These are phyloP conservation scores for Myiozetetes cayanensis DNA, from an alignment of 2,113 vertebrate genomes.

Conservation along the genomic window DNA sequence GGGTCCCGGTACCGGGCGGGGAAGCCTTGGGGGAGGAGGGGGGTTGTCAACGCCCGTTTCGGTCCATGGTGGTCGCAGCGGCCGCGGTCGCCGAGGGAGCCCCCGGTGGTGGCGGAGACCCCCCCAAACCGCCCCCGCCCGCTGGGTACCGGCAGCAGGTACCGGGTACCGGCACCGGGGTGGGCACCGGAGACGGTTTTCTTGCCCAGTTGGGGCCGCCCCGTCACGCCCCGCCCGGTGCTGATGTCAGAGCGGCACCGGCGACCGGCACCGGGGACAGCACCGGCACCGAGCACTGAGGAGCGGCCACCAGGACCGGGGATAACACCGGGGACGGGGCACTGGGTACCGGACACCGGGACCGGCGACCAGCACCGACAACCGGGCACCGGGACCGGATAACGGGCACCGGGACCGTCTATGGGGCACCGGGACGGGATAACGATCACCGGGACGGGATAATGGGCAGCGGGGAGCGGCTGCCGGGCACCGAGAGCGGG, in stretches of 20 bases:
- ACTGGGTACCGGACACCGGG: background rate
- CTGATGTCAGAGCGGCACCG: background rate
- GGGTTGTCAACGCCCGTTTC: background rate
- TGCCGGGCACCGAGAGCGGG: background rate
- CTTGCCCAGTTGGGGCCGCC: background rate
- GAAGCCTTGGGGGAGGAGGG: background rate
- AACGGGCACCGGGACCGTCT: background rate
- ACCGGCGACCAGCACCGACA: background rate
- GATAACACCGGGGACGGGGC: background rate
- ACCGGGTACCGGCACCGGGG: background rate
- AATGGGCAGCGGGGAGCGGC: no score
- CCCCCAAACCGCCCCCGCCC: background rate
- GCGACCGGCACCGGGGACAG: background rate
- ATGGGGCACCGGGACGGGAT: background rate
- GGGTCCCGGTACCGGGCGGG: background rate
- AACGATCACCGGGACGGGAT: background rate
- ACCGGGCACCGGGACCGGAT: background rate
- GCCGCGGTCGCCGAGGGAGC: background rate
- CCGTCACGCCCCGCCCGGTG: background rate
- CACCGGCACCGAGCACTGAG: background rate
- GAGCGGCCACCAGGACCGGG: background rate
- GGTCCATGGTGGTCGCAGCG: background rate
- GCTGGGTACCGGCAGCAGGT: background rate
- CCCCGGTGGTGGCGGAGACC: background rate
- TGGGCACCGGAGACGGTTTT: background rate